Conservation (phyloP, 1,140 invertebrate species). For the Gryllus bimaculatus region DNA sequence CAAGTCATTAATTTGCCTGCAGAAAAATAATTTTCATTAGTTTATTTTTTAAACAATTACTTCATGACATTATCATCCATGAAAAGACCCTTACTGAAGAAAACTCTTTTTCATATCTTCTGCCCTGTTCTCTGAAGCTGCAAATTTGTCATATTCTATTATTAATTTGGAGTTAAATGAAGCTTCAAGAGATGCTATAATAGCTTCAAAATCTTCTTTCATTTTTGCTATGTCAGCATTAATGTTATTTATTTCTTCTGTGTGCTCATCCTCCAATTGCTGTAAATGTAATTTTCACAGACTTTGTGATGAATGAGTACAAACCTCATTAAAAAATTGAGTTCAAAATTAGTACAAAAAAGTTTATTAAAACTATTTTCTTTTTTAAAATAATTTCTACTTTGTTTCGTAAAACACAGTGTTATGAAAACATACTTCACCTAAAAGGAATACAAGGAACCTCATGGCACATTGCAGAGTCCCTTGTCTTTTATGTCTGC, state of each 20-base stretch:
- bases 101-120: constrained; percentile 62
- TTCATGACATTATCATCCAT: background rate
- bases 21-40: background rate
- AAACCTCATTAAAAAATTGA: too few species aligned
- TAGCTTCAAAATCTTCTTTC: constrained; percentile 55
- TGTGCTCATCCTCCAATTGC: constrained; percentile 52
- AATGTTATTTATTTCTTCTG: constrained; percentile 58
- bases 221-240: constrained; percentile 58
- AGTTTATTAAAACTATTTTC: too few species aligned
- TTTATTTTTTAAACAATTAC: too few species aligned
- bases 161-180: constrained; percentile 75
- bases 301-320: too few species aligned
- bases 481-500: too few species aligned
- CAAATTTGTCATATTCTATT: constrained; percentile 78
- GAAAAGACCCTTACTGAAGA: constrained; percentile 37
- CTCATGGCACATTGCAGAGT: too few species aligned
- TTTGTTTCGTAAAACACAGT: too few species aligned
- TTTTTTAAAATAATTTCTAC: too few species aligned
- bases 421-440: too few species aligned
- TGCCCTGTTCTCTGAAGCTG: constrained; percentile 60
- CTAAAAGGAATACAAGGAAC: too few species aligned
- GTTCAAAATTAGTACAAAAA: too few species aligned
- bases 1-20: constrained; percentile 39
- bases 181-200: constrained; percentile 57
- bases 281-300: constrained; percentile 27